Conservation (phyloP, 2,797 vertebrate genomes). For the Onychomys arenicola region DNA sequence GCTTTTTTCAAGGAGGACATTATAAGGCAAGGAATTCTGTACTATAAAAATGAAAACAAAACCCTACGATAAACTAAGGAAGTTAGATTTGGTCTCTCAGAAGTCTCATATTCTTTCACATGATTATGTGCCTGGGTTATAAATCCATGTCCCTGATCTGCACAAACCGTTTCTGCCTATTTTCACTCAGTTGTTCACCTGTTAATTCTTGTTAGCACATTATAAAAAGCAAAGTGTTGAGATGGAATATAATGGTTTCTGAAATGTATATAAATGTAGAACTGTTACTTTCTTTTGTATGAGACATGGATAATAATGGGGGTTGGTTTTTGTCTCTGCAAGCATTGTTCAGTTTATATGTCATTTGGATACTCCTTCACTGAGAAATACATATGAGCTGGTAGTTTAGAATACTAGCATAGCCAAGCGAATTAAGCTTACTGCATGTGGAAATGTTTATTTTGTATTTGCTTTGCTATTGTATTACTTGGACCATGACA, state of each 20-base stretch:
- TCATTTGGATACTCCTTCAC: background rate
- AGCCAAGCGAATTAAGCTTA: background rate
- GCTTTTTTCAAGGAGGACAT: background rate
- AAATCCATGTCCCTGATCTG: background rate
- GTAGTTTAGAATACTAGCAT: constrained; percentile 8
- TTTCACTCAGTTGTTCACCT: background rate
- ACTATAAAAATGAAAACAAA: constrained; percentile 3
- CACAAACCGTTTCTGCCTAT: background rate
- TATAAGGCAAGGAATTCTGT: constrained; percentile 19
- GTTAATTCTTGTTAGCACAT: constrained; percentile 3
- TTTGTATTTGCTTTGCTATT: background rate
- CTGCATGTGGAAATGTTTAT: background rate
- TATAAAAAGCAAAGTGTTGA: constrained; percentile 58
- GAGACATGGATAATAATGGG: background rate
- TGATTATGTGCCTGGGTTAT: background rate
- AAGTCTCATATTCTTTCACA: background rate
- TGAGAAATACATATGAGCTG: background rate
- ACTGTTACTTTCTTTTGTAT: constrained; percentile 35
- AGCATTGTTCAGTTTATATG: background rate
- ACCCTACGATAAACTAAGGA: background rate
- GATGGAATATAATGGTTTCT: background rate
- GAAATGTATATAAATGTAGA: constrained; percentile 7
- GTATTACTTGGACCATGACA: constrained; percentile 20
- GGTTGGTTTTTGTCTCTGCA: constrained; percentile 18
- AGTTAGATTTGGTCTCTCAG: background rate